Evolutionary conservation across 2,113 vertebrate species (phyloP).

Genomic region (Martes martes): DNA sequence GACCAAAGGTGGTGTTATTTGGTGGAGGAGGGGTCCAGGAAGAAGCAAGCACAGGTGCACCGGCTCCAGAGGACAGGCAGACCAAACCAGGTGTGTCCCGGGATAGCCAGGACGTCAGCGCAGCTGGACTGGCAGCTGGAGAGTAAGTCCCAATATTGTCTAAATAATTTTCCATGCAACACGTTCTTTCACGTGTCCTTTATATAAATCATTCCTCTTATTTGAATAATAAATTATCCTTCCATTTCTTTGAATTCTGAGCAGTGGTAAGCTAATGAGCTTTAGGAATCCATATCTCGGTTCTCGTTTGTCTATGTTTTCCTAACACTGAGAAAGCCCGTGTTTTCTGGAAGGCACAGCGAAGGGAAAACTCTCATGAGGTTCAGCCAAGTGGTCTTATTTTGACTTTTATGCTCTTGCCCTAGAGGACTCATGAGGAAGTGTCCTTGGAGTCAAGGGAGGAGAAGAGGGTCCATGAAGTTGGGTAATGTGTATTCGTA

Average conservation of each 20-base stretch:
- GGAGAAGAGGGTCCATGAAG: neutral
- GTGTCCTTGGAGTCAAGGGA: neutral
- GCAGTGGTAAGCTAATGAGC: neutral
- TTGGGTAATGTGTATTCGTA: accelerated
- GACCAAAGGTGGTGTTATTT: neutral
- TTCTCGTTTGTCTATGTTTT: neutral
- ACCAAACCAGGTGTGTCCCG: neutral
- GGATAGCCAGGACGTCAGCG: accelerated
- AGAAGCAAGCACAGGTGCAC: neutral
- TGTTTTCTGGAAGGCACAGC: neutral
- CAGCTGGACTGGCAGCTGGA: neutral
- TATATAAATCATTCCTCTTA: neutral
- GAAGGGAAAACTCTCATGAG: neutral
- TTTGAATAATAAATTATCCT: neutral
- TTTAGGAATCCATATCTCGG: neutral
- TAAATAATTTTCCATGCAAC: neutral
- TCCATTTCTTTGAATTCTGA: neutral
- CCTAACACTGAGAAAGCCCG: neutral
- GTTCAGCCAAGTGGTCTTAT: neutral
- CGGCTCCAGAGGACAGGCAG: neutral
- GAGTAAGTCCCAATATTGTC: neutral
- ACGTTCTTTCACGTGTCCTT: neutral
- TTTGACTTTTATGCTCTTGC: neutral
- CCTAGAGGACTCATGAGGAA: neutral
- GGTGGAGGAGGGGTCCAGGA: neutral